A percentile compares a stretch with the other conserved stretches of the same genome.
phyloP scores from a whole-genome alignment of 35 echinoderm and acorn worm species.

The Diadema setosum region DNA sequence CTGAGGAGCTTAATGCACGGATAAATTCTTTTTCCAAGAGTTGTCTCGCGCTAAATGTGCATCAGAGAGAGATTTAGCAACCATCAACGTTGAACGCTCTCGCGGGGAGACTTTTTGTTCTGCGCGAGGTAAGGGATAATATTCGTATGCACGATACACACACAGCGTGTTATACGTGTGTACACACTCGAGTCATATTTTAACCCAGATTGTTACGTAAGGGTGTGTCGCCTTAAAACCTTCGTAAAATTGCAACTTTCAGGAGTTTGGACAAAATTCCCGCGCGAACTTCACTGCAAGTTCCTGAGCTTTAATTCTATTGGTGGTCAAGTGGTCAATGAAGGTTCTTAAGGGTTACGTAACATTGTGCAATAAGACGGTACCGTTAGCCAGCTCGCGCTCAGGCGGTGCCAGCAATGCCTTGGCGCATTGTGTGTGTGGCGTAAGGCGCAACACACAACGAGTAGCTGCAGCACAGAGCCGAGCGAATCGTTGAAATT shows the following conservation, averaged over 20 bases:
- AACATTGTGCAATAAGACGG: slow-evolving; percentile 1
- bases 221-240: slow-evolving; percentile 43
- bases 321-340: slow-evolving; percentile 10
- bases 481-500: too few relatives aligned
- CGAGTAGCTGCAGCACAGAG: too few relatives aligned
- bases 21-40: background rate
- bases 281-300: slow-evolving; percentile 3
- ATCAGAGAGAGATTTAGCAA: background rate
- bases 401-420: background rate
- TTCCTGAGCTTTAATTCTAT: background rate
- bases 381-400: background rate
- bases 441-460: too few relatives aligned
- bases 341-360: slow-evolving; percentile 2
- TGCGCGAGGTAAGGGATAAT: slow-evolving; percentile 9
- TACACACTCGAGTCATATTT: slow-evolving; percentile 24
- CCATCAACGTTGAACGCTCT: background rate
- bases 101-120: slow-evolving; percentile 9
- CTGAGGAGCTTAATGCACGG: background rate
- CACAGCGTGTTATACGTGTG: background rate
- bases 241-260: too few relatives aligned
- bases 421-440: background rate
- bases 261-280: background rate
- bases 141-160: background rate
- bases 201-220: slow-evolving; percentile 70
- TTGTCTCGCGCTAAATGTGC: background rate